Base-by-base conservation (phyloP, 2,113 vertebrate species). In the Cheilinus undulatus region DNA sequence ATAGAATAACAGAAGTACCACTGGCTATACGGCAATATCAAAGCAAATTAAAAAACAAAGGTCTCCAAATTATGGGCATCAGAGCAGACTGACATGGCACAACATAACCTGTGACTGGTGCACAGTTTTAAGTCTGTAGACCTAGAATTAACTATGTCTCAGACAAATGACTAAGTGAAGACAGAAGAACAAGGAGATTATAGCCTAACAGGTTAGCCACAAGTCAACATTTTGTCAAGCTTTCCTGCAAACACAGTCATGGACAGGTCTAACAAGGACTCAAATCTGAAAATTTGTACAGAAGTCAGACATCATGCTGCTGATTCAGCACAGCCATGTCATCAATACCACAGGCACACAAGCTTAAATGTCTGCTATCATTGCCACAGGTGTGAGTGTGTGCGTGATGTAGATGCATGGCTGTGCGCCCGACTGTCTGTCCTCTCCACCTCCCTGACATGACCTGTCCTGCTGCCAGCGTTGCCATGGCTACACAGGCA, bases 401-500 rank as follows among this genome's bases (percentile, higher is more conserved):
- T 56, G 67, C 57, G 40, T 65, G 13, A 38, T 70, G 43, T 58
- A 48, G 32, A 34, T 68, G 20, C 27, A 28, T 65, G 54, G 62
- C 27, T 46, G 20, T 43, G 43, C 10, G 2, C 22, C 36, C 1
- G 24, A 15, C 65, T 15, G 3, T 51, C 57, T 73, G 59, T 75
- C 48, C 66, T 66, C 64, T 48, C 69, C 43, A 77, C 53, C 38
- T 43, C 46, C 36, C 28, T 3, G 36, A 65, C 77, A 80, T 46
- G 30, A 67, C 71, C 69, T 80, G 77, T 67, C 85, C 78, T 78
- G 74, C 70, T 83, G 78, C 74, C 66, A 79, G 28, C 62, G 57
- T 86, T 51, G 36, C 71, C 66, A 89, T 87, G 80, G 78, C 60
- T 73, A 80, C 88, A 61, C 62, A 77, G 48, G 62, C 72, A 77